phyloP scores from a whole-genome alignment of 2,113 vertebrate genomes.

The Microcebus jonahi region DNA sequence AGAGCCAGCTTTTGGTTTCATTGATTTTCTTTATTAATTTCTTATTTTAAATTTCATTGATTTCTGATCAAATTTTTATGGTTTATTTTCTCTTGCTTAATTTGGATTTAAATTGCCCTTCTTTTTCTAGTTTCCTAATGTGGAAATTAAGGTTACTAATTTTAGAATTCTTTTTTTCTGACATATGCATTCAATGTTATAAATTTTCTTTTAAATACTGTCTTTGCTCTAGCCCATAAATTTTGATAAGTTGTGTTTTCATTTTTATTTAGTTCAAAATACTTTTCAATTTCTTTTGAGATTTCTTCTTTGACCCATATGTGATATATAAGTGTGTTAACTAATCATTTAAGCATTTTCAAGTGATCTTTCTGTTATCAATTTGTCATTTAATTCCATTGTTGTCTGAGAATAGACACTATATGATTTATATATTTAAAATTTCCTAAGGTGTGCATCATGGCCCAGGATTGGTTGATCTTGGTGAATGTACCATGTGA shows the following conservation, averaged over 20 bases:
- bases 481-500: neutral
- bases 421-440: neutral
- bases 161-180: neutral
- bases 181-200: neutral
- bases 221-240: neutral
- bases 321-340: neutral
- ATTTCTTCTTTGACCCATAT: neutral
- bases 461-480: neutral
- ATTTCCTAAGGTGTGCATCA: neutral
- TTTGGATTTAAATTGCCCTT: neutral
- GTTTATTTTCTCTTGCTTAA: neutral
- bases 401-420: neutral
- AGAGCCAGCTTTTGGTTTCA: neutral
- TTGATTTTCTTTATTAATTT: neutral
- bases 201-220: neutral
- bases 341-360: neutral
- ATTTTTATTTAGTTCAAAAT: neutral
- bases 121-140: neutral
- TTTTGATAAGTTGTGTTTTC: too few species aligned
- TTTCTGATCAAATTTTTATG: neutral
- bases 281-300: neutral
- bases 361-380: neutral
- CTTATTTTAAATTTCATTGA: neutral
- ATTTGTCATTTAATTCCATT: neutral
- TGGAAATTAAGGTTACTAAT: neutral